These are phyloP conservation scores for Procambarus virginalis DNA, from an alignment of 1,140 invertebrate genomes.

Conservation along the genomic window DNA sequence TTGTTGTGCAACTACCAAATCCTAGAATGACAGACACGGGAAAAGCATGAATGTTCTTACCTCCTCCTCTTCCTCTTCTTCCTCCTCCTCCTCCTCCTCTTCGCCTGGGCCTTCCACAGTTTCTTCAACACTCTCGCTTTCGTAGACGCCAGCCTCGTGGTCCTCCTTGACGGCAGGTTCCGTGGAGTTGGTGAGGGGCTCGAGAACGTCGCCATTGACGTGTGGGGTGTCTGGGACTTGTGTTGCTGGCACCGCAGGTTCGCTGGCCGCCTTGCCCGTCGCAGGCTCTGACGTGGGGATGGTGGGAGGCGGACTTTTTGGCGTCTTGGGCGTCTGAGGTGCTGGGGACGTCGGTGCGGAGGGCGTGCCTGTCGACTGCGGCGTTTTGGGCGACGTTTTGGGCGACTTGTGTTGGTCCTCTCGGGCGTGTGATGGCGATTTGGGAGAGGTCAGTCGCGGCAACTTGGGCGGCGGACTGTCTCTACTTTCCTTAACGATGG, in stretches of 20 bases:
- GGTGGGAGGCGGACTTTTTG: conserved; percentile 37
- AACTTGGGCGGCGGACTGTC: conserved; percentile 47
- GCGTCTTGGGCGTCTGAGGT: conserved; percentile 44
- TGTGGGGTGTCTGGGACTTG: conserved; percentile 4
- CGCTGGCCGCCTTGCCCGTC: conserved; percentile 4
- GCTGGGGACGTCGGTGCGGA: conserved; percentile 31
- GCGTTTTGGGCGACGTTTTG: conserved; percentile 42
- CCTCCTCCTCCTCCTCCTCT: conserved; percentile 34
- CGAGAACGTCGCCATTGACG: conserved; percentile 11
- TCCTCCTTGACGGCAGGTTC: conserved; percentile 54
- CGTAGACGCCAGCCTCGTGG: conserved; percentile 56
- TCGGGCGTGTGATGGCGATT: conserved; percentile 46
- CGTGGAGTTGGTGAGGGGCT: neutral
- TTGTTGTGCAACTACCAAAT: too few species aligned
- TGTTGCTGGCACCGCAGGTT: conserved; percentile 20
- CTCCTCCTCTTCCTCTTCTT: neutral
- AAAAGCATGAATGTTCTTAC: too few species aligned
- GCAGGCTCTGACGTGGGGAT: conserved; percentile 3
- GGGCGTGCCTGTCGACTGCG: conserved; percentile 32
- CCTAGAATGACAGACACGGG: too few species aligned
- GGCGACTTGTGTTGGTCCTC: conserved; percentile 50
- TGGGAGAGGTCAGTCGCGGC: conserved; percentile 62
- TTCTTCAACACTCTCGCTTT: conserved; percentile 28
- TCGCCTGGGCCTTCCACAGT: conserved; percentile 3
- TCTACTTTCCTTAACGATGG: conserved; percentile 50